Evolutionary conservation across 1,140 invertebrate species (phyloP), one percentile per base, ranked within the genome.

Genomic region (Penaeus vannamei): DNA sequence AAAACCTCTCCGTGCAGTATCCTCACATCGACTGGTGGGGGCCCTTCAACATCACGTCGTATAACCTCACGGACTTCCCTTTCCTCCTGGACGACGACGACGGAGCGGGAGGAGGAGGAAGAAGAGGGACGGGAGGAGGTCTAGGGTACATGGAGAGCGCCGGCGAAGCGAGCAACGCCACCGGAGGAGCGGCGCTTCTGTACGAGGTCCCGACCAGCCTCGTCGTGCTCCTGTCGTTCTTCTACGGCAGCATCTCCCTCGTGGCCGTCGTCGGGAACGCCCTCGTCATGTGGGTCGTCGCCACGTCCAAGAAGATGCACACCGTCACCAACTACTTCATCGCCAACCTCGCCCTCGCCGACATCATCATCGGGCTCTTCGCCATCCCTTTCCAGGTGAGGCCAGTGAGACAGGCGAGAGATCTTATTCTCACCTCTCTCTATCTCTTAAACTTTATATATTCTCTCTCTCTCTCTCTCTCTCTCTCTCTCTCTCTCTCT

Each of bases 261-360:
- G 92, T 97, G 66, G 96, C 97, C 1, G 95, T 97, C 10, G 94
- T 96, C 10, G 97, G 97, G 2, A 97, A 97, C 93, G 95, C 95
- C 14, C 93, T 97, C 12, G 96, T 97, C 17, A 96, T 97, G 92
- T 96, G 96, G 95, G 95, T 97, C 62, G 95, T 97, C 7, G 94
- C 95, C 42, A 92, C 92, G 64, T 93, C 93, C 85, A 92, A 92
- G 82, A 92, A 92, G 53, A 97, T 97, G 96, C 96, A 96, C 85
- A 96, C 95, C 79, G 96, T 97, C 46, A 97, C 96, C 32, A 97
- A 97, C 92, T 96, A 95, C 92, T 97, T 96, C 93, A 97, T 97
- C 79, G 95, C 96, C 2, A 97, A 97, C 93, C 93, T 97, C 89
- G 96, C 96, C 7, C 92, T 96, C 86, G 96, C 96, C 22, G 96